Conservation (phyloP, 1,140 invertebrate species). For the Achatina immaculata region DNA sequence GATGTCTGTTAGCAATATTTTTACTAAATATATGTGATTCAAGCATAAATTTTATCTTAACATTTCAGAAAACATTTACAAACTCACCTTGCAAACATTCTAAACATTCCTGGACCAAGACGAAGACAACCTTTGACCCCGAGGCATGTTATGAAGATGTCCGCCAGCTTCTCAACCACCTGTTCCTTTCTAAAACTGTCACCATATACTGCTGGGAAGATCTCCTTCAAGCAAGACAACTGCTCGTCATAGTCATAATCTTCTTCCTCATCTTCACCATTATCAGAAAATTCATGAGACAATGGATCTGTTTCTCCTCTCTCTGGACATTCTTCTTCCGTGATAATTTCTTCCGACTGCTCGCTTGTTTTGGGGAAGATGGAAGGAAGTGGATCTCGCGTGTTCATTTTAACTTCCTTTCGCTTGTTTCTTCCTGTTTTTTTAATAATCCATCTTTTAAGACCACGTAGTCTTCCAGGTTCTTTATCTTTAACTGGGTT, state of each 20-base stretch:
- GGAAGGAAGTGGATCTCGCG: neutral
- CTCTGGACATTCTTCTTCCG: neutral
- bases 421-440: neutral
- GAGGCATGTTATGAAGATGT: conserved; percentile 59
- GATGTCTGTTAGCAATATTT: no score
- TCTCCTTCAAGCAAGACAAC: conserved; percentile 59
- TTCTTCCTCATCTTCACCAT: conserved; percentile 43
- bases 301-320: neutral
- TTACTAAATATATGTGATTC: no score
- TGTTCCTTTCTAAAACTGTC: conserved; percentile 52
- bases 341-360: neutral
- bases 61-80: no score
- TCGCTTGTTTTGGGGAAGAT: conserved; percentile 11
- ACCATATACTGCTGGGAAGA: conserved; percentile 59
- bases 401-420: neutral
- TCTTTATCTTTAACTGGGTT: neutral
- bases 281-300: conserved; percentile 27
- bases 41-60: no score
- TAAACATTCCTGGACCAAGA: conserved; percentile 64
- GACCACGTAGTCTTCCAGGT: conserved; percentile 1
- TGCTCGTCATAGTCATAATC: no score
- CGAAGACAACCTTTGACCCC: conserved; percentile 57
- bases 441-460: neutral
- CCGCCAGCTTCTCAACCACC: conserved; percentile 58
- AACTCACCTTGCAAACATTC: conserved; percentile 67